Evolutionary conservation across 2,113 vertebrate species (phyloP).

Genomic region (Leucoraja erinaceus): DNA sequence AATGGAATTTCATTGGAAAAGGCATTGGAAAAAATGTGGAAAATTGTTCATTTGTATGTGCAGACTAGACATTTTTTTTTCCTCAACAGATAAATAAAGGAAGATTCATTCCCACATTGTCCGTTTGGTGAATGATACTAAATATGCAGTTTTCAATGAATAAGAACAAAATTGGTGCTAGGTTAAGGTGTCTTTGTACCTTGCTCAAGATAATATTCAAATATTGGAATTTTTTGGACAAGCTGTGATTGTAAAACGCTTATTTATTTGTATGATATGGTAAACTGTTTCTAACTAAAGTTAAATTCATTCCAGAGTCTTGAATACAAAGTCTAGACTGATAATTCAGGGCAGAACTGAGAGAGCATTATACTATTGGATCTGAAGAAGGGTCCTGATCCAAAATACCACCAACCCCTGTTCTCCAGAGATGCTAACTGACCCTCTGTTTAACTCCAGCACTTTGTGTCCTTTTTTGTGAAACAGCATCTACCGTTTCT

Average conservation of each 20-base stretch:
- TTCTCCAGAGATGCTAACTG: no score
- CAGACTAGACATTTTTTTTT: neutral
- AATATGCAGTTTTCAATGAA: neutral
- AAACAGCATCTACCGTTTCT: no score
- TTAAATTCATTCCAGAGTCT: neutral
- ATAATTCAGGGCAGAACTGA: neutral
- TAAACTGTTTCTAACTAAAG: neutral
- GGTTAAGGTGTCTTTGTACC: neutral
- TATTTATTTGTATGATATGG: slow-evolving; percentile 24
- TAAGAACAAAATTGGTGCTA: neutral
- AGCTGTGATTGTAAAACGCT: neutral
- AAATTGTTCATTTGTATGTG: neutral
- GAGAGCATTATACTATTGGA: neutral
- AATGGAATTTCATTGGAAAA: neutral
- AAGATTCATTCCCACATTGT: neutral
- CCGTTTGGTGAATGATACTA: neutral
- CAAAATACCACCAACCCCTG: no score
- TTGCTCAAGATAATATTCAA: neutral
- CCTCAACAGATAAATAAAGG: neutral
- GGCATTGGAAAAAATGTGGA: neutral
- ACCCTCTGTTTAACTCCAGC: no score
- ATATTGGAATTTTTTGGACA: neutral
- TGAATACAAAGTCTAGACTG: neutral
- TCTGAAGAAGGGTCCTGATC: no score
- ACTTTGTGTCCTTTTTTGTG: no score